These are phyloP conservation scores for Listrodromus nycthemerus DNA, from an alignment of 2,888 invertebrate species.

Conservation along the genomic window DNA sequence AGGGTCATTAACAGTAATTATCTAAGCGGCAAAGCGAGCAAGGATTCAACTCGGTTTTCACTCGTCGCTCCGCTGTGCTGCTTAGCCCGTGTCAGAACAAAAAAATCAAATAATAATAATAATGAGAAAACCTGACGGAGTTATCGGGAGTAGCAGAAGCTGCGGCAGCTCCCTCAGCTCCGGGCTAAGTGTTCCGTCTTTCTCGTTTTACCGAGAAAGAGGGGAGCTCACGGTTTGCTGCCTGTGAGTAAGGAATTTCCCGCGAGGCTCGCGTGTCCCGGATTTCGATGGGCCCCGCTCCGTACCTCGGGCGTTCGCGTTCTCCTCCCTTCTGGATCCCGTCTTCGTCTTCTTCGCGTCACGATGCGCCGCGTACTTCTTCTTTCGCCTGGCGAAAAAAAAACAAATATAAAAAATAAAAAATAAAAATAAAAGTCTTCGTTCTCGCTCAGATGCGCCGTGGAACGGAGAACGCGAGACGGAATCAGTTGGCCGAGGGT, in stretches of 20 bases:
- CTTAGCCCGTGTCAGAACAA: neutral
- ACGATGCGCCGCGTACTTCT: conserved; percentile 6
- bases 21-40: neutral
- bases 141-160: conserved; percentile 47
- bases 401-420: neutral
- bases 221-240: conserved; percentile 27
- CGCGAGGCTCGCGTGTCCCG: conserved; percentile 84
- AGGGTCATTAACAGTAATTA: neutral
- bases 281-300: conserved; percentile 76
- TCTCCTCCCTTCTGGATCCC: conserved; percentile 38
- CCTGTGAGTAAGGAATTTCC: conserved; percentile 80
- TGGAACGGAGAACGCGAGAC: conserved; percentile 64
- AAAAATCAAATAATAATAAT: conserved; percentile 5
- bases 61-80: conserved; percentile 3
- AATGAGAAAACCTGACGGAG: neutral
- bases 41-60: neutral
- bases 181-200: conserved; percentile 44
- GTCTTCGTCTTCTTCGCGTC: conserved; percentile 7
- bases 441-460: conserved; percentile 65
- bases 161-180: conserved; percentile 52
- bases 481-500: conserved; percentile 73
- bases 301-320: conserved; percentile 68
- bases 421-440: neutral
- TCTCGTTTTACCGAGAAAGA: conserved; percentile 73
- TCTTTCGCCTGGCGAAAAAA: conserved; percentile 18